Percentiles rank a stretch among this genome's conserved stretches.
Conservation (phyloP, 1,140 invertebrate genomes). For the Papilio xuthus region DNA sequence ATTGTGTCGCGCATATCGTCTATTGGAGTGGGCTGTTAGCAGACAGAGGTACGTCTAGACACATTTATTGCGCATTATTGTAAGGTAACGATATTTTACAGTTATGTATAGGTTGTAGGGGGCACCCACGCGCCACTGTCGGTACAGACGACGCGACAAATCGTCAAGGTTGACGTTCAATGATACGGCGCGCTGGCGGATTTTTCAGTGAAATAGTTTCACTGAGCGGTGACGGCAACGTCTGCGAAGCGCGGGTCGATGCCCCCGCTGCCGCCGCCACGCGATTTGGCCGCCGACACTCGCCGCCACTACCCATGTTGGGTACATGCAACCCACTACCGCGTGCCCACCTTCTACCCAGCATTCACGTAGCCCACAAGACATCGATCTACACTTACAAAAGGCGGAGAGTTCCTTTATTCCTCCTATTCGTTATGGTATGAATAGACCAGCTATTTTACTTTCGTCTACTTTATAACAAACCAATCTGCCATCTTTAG, state of each 20-base stretch:
- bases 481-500: not conserved
- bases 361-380: not conserved
- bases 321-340: not conserved
- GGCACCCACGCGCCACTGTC: constrained; percentile 68
- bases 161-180: constrained; percentile 75
- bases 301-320: constrained; percentile 59
- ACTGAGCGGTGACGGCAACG: constrained; percentile 70
- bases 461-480: not conserved
- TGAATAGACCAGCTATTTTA: not conserved
- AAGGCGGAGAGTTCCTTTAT: not conserved
- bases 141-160: constrained; percentile 73
- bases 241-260: constrained; percentile 69
- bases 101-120: constrained; percentile 63
- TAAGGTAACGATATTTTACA: constrained; percentile 65
- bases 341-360: not conserved
- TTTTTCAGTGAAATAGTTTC: constrained; percentile 81
- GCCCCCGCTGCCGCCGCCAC: constrained; percentile 60
- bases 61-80: constrained; percentile 12
- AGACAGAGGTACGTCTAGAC: constrained; percentile 22
- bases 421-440: not conserved
- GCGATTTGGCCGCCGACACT: constrained; percentile 67
- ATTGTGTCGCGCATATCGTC: not conserved
- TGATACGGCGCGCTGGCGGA: constrained; percentile 70
- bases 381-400: not conserved
- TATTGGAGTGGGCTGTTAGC: constrained; percentile 9